Base-by-base conservation (phyloP, 2,797 vertebrate species). In the Typhlichthys eigenmanni region DNA sequence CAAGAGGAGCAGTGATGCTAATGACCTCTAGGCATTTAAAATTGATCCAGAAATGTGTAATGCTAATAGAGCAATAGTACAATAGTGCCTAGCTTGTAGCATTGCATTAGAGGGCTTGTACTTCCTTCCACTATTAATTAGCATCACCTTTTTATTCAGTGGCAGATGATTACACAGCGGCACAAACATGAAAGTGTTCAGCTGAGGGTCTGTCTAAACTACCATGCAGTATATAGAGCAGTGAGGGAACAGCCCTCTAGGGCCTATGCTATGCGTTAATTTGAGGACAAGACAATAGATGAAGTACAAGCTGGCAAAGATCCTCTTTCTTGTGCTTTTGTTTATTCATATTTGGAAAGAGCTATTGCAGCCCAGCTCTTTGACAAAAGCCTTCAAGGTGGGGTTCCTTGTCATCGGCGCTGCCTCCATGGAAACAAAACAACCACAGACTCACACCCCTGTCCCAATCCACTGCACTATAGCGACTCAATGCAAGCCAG, bases 351-450 rank as follows among this genome's bases (percentile, higher is more conserved):
- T 55, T 60, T 78, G 61, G 79, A 87, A 81, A 85, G 78, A 69
- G 62, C 17, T 47, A 58, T 55, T 58, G 50, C 12, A 32, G 62
- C 68, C 57, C 65, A 48, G 55, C 47, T 64, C 50, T 80, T 81
- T 84, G 83, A 81, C 78, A 84, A 83, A 81, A 62, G 58, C 68
- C 61, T 75, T 53, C 16, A 69, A 78, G 75, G 70, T 81, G 60
- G 80, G 60, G 60, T 70, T 79, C 72, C 73, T 55, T 77, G 62
- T 78, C 76, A 72, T 56, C 51, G 66, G 11, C 51, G 38, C 38
- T 55, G 78, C 85, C 72, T 69, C 82, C 71, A 61, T 75, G 78
- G 79, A 78, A 85, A 87, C 80, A 86, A 74, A 88, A 86, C 83
- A 84, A 7, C 55, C 34, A 69, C 55, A 54, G 43, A 10, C 14